Conservation (phyloP, 2,888 invertebrate species). For the Neoitamus cyanurus region DNA sequence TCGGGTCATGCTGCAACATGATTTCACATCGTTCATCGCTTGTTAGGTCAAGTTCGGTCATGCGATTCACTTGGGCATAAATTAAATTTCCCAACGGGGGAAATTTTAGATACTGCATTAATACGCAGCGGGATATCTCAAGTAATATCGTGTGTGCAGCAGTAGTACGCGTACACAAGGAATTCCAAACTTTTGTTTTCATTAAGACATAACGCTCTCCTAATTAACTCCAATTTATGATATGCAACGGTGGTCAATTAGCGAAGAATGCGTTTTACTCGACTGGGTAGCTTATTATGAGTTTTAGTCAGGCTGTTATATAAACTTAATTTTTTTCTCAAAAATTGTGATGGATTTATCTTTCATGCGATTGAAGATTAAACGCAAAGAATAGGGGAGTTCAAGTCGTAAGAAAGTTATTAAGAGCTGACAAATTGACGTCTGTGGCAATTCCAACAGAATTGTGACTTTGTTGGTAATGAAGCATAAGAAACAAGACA, state of each 20-base stretch:
- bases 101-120: background rate
- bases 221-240: background rate
- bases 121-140: background rate
- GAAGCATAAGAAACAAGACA: no score
- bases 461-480: no score
- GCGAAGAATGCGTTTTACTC: background rate
- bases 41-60: background rate
- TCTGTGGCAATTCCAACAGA: no score
- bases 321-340: background rate
- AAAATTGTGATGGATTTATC: background rate
- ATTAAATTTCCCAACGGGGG: background rate
- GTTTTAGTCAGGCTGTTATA: background rate
- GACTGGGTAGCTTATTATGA: background rate
- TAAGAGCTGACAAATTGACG: background rate
- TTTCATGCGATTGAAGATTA: background rate
- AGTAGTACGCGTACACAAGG: background rate
- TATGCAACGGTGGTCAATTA: background rate
- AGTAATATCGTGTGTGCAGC: background rate
- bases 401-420: background rate
- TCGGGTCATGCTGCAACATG: background rate
- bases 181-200: background rate
- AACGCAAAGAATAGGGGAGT: background rate
- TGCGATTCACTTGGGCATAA: background rate
- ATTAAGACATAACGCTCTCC: background rate
- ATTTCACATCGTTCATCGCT: background rate